Conservation (phyloP, 2,888 invertebrate species). For the Philonicus albiceps region DNA sequence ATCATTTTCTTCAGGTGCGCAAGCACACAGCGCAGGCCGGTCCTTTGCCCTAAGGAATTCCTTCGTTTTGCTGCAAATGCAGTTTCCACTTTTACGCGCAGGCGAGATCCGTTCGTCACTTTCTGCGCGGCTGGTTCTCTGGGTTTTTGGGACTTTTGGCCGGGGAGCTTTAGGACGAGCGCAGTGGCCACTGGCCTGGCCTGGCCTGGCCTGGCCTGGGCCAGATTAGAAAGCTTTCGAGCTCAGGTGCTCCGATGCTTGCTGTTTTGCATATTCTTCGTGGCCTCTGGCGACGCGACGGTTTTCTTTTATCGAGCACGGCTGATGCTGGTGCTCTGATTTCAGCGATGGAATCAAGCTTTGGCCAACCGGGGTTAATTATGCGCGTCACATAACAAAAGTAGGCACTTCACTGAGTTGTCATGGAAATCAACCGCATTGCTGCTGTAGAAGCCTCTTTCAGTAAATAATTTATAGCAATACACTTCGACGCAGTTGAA, state of each 20-base stretch:
- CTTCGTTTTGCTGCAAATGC: neutral
- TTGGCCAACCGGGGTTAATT: neutral
- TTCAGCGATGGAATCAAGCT: neutral
- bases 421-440: neutral
- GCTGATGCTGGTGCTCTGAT: neutral
- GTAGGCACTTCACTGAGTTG: neutral
- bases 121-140: neutral
- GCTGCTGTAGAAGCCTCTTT: neutral
- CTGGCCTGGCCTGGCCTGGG: neutral
- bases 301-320: neutral
- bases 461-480: too few relatives aligned
- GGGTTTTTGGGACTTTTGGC: neutral
- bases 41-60: conserved; percentile 19
- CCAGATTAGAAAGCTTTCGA: neutral
- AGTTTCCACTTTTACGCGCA: neutral
- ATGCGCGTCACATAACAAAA: neutral
- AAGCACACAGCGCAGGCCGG: neutral
- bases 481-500: too few relatives aligned
- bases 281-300: neutral
- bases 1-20: conserved; percentile 14
- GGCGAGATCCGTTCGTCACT: neutral
- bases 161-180: neutral
- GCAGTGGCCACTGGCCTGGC: neutral
- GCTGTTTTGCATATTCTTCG: neutral
- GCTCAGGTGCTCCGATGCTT: neutral